A percentile compares a stretch with the other conserved stretches of the same genome.
phyloP scores from a whole-genome alignment of 2,888 invertebrate genomes.

The Nesidiocoris tenuis region DNA sequence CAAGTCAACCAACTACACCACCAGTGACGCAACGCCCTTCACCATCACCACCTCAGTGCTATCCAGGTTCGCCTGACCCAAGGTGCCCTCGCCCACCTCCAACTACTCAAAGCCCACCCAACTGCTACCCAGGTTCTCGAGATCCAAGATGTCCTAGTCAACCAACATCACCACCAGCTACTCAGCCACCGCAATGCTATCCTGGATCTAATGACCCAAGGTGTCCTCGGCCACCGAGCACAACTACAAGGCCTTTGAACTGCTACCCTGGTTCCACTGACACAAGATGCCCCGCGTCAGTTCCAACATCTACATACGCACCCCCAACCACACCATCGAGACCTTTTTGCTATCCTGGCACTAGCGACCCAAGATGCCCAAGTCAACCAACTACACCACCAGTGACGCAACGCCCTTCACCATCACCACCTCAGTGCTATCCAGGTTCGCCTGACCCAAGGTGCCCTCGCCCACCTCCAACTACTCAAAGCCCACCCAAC shows the following conservation, averaged over 20 bases:
- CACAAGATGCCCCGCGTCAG: conserved; percentile 37
- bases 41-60: conserved; percentile 36
- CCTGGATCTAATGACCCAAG: conserved; percentile 51
- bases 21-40: conserved; percentile 47
- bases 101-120: conserved; percentile 50
- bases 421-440: conserved; percentile 53
- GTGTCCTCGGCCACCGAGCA: conserved; percentile 22
- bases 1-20: conserved; percentile 41
- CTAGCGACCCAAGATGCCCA: conserved; percentile 55
- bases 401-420: conserved; percentile 49
- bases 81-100: conserved; percentile 52
- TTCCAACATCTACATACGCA: conserved; percentile 51
- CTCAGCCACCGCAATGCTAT: conserved; percentile 53
- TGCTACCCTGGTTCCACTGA: conserved; percentile 53
- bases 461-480: conserved; percentile 26
- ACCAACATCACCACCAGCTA: conserved; percentile 51
- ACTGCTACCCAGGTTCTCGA: conserved; percentile 53
- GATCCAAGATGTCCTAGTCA: conserved; percentile 53
- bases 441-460: conserved; percentile 51
- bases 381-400: conserved; percentile 52
- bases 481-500: conserved; percentile 51
- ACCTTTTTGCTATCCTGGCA: conserved; percentile 43
- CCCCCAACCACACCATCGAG: conserved; percentile 33
- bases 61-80: conserved; percentile 55
- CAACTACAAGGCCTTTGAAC: conserved; percentile 51